Percentiles rank a stretch among this genome's conserved stretches.
phyloP scores from a whole-genome alignment of 1,140 invertebrate genomes.

The Agrilus planipennis region DNA sequence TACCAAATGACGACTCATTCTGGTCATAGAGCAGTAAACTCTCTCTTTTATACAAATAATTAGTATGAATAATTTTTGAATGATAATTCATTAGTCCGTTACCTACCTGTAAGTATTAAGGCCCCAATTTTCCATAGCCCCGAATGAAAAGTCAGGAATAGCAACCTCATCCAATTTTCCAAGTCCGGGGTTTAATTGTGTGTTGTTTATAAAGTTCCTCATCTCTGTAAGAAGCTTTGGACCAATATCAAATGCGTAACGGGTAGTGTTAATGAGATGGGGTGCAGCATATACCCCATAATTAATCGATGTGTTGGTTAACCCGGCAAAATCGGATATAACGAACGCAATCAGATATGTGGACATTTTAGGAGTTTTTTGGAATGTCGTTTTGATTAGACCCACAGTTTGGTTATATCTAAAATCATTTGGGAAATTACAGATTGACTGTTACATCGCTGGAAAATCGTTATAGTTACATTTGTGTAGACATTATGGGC shows the following conservation, averaged over 20 bases:
- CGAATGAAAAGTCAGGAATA: conserved; percentile 70
- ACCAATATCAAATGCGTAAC: conserved; percentile 44
- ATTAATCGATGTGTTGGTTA: neutral
- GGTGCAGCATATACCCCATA: neutral
- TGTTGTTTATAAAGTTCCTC: conserved; percentile 33
- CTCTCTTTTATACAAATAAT: too few species aligned
- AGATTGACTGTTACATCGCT: too few species aligned
- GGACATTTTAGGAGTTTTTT: conserved; percentile 77
- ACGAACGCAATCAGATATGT: conserved; percentile 85
- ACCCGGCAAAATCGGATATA: conserved; percentile 70
- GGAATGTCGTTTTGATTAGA: conserved; percentile 60
- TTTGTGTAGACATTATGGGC: too few species aligned
- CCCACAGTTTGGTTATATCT: too few species aligned
- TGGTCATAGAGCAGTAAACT: too few species aligned
- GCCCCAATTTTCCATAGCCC: conserved; percentile 84
- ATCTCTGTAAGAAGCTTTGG: conserved; percentile 35
- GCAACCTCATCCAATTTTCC: conserved; percentile 47
- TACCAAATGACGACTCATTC: too few species aligned
- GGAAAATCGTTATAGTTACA: too few species aligned
- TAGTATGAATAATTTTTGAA: too few species aligned
- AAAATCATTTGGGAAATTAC: too few species aligned
- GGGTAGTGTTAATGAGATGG: neutral
- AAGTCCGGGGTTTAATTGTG: conserved; percentile 32
- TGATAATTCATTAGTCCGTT: too few species aligned
- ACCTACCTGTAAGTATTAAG: conserved; percentile 73